A percentile compares a stretch with the other conserved stretches of the same genome.
These are phyloP conservation scores for Gerris lacustris DNA, from an alignment of 2,888 invertebrate genomes.

Conservation along the genomic window DNA sequence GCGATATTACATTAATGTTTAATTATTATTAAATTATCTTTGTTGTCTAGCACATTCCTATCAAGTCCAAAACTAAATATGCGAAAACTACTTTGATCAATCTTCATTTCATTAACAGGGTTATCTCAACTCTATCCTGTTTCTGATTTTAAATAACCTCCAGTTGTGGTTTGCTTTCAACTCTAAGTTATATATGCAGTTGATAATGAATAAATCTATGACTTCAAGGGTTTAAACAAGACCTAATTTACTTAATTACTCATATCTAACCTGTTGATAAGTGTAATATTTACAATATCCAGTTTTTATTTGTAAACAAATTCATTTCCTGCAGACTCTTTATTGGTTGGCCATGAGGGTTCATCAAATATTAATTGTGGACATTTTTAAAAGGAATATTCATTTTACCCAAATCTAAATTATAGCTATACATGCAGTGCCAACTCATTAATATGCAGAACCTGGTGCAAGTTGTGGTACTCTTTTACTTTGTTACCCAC, in stretches of 20 bases:
- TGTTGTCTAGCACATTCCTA: neutral
- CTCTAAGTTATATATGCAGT: neutral
- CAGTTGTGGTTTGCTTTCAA: no score
- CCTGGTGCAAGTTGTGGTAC: no score
- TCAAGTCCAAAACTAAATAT: neutral
- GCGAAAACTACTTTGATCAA: neutral
- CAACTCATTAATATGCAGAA: no score
- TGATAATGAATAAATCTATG: neutral
- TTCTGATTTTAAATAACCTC: no score
- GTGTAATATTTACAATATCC: no score
- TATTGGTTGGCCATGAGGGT: neutral
- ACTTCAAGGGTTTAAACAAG: neutral
- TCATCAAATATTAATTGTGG: neutral
- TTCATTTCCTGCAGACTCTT: neutral
- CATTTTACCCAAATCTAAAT: neutral
- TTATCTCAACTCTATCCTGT: no score
- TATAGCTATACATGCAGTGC: no score
- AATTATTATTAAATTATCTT: conserved; percentile 1
- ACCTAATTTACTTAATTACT: neutral
- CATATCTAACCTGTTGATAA: no score
- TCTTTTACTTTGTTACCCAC: no score
- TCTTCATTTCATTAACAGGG: no score
- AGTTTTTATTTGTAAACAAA: no score
- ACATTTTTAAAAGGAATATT: neutral
- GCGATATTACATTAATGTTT: neutral